phyloP scores from a whole-genome alignment of 2,888 invertebrate species.

The Eristalis pertinax region DNA sequence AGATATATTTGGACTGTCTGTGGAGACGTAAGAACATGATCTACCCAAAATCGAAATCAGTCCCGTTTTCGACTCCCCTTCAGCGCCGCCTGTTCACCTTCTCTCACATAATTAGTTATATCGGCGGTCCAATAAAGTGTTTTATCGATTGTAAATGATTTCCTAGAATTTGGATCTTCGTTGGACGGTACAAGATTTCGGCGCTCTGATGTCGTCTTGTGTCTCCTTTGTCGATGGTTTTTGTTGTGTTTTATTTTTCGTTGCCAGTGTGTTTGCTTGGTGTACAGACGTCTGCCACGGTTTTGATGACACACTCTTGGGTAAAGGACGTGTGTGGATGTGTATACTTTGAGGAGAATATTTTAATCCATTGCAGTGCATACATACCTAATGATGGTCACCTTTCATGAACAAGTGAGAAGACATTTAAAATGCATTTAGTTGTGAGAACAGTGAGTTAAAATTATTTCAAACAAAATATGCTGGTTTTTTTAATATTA shows the following conservation, averaged over 20 bases:
- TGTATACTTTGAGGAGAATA: slow-evolving; percentile 19
- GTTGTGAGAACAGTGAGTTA: slow-evolving; percentile 11
- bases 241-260: slow-evolving; percentile 33
- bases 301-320: slow-evolving; percentile 33
- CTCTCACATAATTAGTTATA: slow-evolving; percentile 72
- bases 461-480: background rate
- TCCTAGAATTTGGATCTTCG: slow-evolving; percentile 73
- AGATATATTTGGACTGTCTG: slow-evolving; percentile 20
- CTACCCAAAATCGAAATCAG: slow-evolving; percentile 56
- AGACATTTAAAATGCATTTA: background rate
- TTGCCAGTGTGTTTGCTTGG: background rate
- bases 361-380: slow-evolving; percentile 34
- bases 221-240: slow-evolving; percentile 43
- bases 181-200: slow-evolving; percentile 58
- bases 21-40: slow-evolving; percentile 53
- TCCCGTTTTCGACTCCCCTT: slow-evolving; percentile 40
- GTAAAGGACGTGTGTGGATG: background rate
- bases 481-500: too few relatives aligned
- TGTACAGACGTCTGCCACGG: slow-evolving; percentile 35
- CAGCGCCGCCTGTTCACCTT: slow-evolving; percentile 12
- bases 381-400: slow-evolving; percentile 4
- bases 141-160: slow-evolving; percentile 74
- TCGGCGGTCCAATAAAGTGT: slow-evolving; percentile 73
- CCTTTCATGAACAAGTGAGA: background rate
- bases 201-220: slow-evolving; percentile 63